These are phyloP conservation scores for Ypsolopha sequella DNA, from an alignment of 2,888 invertebrate species.

Conservation along the genomic window DNA sequence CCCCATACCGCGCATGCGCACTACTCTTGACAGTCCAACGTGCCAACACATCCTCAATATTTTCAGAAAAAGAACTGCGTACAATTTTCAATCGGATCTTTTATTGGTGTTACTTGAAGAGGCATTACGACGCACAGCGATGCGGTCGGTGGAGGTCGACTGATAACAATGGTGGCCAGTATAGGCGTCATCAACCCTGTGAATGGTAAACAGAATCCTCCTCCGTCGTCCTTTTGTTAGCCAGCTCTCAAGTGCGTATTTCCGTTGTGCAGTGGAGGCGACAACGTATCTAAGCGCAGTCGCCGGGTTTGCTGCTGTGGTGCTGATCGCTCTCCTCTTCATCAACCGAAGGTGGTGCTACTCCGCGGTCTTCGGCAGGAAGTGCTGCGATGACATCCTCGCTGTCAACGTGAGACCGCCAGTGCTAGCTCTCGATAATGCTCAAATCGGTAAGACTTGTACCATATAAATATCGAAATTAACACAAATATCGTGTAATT, in stretches of 20 bases:
- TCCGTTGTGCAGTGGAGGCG: conserved; percentile 77
- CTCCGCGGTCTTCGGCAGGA: conserved; percentile 44
- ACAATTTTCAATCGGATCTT: not conserved
- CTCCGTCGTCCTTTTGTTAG: not conserved
- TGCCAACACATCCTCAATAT: conserved; percentile 51
- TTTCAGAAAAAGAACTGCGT: conserved; percentile 12
- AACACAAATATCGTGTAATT: not conserved
- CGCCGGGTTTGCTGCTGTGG: conserved; percentile 84
- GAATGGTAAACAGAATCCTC: conserved; percentile 39
- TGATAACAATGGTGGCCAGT: conserved; percentile 58
- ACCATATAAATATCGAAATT: not conserved
- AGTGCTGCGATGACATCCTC: conserved; percentile 54
- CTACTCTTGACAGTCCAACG: conserved; percentile 42
- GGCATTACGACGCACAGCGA: conserved; percentile 16
- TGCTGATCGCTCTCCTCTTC: conserved; percentile 88
- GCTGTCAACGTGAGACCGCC: conserved; percentile 55
- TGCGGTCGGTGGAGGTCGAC: conserved; percentile 21
- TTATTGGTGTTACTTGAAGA: not conserved
- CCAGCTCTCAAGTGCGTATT: not conserved
- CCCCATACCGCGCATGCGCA: conserved; percentile 46
- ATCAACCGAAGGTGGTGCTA: conserved; percentile 80
- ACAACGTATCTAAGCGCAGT: conserved; percentile 91
- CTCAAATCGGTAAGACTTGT: conserved; percentile 46
- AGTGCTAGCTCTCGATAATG: conserved; percentile 47
- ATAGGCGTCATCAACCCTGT: conserved; percentile 47